phyloP scores from a whole-genome alignment of 1,140 invertebrate genomes.

The Thaumetopoea pityocampa region DNA sequence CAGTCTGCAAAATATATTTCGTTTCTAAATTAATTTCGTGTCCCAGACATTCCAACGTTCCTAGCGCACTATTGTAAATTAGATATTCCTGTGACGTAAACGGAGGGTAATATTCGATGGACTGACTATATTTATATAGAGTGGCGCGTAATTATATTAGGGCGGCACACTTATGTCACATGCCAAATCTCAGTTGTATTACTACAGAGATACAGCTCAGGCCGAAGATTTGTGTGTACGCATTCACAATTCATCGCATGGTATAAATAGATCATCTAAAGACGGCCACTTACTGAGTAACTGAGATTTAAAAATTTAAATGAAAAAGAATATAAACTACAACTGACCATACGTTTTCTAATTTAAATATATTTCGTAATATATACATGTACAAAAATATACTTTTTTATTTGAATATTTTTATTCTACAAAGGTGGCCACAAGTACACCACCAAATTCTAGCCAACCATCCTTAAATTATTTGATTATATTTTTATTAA shows the following conservation, averaged over 20 bases:
- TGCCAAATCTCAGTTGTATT: constrained; percentile 20
- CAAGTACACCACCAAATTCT: too few species aligned
- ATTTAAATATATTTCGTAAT: too few species aligned
- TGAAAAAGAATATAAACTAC: constrained; percentile 1
- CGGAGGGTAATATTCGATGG: not conserved
- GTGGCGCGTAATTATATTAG: constrained; percentile 15
- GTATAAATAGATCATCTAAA: constrained; percentile 26
- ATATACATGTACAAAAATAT: too few species aligned
- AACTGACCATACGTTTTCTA: not conserved
- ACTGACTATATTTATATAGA: constrained; percentile 2
- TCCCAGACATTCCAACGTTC: too few species aligned
- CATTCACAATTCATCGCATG: constrained; percentile 22
- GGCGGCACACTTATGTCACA: constrained; percentile 18
- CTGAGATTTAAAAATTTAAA: constrained; percentile 20
- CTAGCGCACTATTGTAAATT: too few species aligned
- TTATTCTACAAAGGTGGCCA: too few species aligned
- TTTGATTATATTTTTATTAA: too few species aligned
- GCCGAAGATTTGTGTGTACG: constrained; percentile 19
- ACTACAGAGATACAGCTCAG: constrained; percentile 14
- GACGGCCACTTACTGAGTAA: constrained; percentile 20
- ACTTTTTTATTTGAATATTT: too few species aligned
- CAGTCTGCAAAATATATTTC: too few species aligned
- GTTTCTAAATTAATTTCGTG: too few species aligned
- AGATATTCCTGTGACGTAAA: not conserved
- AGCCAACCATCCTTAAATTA: too few species aligned